Conservation (phyloP, 2,888 invertebrate genomes). For the Eristalis tenax region DNA sequence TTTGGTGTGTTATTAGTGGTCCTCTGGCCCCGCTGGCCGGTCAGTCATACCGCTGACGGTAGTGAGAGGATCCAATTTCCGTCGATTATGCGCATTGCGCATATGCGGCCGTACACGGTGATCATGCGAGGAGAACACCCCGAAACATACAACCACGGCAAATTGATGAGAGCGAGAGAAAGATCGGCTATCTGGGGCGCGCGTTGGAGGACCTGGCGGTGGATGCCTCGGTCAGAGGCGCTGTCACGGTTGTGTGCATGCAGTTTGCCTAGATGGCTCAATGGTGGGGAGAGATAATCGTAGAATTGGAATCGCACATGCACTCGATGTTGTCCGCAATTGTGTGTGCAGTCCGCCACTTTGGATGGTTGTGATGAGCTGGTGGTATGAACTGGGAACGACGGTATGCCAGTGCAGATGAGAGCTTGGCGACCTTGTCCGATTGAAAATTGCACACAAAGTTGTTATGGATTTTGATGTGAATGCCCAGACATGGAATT, state of each 20-base stretch:
- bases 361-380: background rate
- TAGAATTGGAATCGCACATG: conserved; percentile 58
- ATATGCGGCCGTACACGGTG: conserved; percentile 37
- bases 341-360: conserved; percentile 10
- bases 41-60: background rate
- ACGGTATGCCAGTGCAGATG: background rate
- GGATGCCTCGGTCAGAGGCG: conserved; percentile 4
- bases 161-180: conserved; percentile 27
- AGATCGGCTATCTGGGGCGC: conserved; percentile 45
- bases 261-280: conserved; percentile 33
- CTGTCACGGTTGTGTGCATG: conserved; percentile 44
- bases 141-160: background rate
- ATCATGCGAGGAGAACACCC: conserved; percentile 63
- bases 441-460: conserved; percentile 54
- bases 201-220: conserved; percentile 21
- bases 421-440: conserved; percentile 51
- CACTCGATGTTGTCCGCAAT: conserved; percentile 14
- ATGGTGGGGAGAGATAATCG: conserved; percentile 29
- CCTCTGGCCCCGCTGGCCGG: background rate
- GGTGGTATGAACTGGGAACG: conserved; percentile 5
- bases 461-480: conserved; percentile 31
- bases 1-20: conserved; percentile 65
- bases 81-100: conserved; percentile 59
- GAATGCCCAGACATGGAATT: conserved; percentile 14
- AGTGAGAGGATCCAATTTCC: conserved; percentile 67